Evolutionary conservation across 2,888 invertebrate species (phyloP).

Genomic region (Esperia sulphurella): DNA sequence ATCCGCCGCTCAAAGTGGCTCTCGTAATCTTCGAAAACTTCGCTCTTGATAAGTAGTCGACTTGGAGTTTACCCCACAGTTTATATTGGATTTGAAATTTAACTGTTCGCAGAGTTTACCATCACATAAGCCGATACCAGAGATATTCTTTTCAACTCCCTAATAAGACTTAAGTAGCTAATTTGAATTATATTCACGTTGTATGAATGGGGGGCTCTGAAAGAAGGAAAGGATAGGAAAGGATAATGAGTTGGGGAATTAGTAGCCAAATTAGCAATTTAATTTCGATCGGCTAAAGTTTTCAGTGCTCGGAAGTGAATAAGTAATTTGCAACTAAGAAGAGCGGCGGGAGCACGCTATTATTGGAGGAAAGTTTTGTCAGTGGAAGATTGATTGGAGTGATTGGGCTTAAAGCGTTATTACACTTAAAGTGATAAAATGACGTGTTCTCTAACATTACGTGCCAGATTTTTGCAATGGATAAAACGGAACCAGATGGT

Average conservation of each 20-base stretch:
- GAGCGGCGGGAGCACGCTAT: constrained; percentile 37
- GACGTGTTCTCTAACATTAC: too few relatives aligned
- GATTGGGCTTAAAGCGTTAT: neutral
- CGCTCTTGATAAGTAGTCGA: constrained; percentile 34
- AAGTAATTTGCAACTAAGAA: constrained; percentile 55
- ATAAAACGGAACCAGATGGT: too few relatives aligned
- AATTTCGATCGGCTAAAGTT: constrained; percentile 58
- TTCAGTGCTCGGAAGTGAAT: constrained; percentile 35
- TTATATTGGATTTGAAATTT: constrained; percentile 59
- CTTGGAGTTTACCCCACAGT: constrained; percentile 39
- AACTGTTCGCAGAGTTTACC: constrained; percentile 38
- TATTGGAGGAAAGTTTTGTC: constrained; percentile 40
- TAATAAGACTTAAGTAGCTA: constrained; percentile 8
- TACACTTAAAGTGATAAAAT: neutral
- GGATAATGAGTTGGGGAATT: constrained; percentile 53
- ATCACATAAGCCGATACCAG: constrained; percentile 41
- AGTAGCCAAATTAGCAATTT: constrained; percentile 63
- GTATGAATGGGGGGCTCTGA: constrained; percentile 13
- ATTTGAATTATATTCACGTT: constrained; percentile 12
- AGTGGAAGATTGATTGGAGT: constrained; percentile 47
- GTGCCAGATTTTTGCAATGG: too few relatives aligned
- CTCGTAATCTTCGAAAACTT: constrained; percentile 36
- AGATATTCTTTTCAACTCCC: constrained; percentile 27
- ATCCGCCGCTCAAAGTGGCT: constrained; percentile 35
- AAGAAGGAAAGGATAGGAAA: constrained; percentile 45